Evolutionary conservation across 1,140 invertebrate genomes (phyloP), one percentile per base, ranked within the genome.

Genomic region (Vanessa tameamea): DNA sequence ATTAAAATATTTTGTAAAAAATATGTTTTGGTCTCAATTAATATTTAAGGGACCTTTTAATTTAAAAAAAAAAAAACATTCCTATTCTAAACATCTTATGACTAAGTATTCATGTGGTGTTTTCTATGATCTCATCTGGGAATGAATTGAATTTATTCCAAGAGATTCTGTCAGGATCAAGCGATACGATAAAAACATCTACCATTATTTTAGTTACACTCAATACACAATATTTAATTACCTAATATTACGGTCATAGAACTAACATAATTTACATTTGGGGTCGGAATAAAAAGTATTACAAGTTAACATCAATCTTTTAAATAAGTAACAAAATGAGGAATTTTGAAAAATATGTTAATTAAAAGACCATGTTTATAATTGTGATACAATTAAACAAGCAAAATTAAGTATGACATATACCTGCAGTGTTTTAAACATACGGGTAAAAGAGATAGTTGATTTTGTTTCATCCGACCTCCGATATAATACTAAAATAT

Each of bases 121-220:
- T 65, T 55, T 53, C 37, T 12, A 64, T 65, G 61, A 55, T 51
- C 37, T 63, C 43, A 14, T 65, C 50, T 47, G 37, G 70, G 70
- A 65, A 57, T 47, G 31, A 65, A 72, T 65, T 48, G 48, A 47
- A 65, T 72, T 72, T 51, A 64, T 57, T 65, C 69, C 69, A 53
- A 72, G 67, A 69, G 55, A 69, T 68, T 64, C 69, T 16, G 47
- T 71, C 69, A 14, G 48, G 69, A 37, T 64, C 26, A 51, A 64
- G 64, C 47, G n/a, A 64, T 64, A 64, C 15, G 13, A 47, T 43
- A 31, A 64, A 64, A 64, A 64, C 63, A 64, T 26, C 63, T 64
- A 53, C 13, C 37, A 61, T 61, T 61, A 15, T 20, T 65, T 20
- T 57, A 57, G 16, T 57, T 57, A 63, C 47, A 61, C 43, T 47